Evolutionary conservation across 2,797 vertebrate genomes (phyloP).

Genomic region (Enteromius unitaeniatus): DNA sequence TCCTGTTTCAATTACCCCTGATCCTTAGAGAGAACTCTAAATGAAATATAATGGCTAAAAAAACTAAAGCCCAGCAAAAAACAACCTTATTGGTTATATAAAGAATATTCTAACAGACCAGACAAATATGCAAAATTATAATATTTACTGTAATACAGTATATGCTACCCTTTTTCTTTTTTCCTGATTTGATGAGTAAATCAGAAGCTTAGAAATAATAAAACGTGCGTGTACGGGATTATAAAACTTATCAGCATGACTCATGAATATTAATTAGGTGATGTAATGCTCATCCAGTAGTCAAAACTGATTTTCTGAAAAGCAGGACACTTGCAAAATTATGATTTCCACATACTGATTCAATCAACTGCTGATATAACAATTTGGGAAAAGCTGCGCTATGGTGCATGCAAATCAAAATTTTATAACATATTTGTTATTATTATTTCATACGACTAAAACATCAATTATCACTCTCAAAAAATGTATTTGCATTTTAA

Average conservation of each 20-base stretch:
- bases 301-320: conserved; percentile 13
- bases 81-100: not conserved
- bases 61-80: conserved; percentile 15
- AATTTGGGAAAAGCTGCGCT: not conserved
- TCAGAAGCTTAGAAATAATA: conserved; percentile 1
- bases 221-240: not conserved
- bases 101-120: conserved; percentile 6
- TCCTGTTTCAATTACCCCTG: conserved; percentile 51
- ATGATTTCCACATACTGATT: not conserved
- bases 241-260: not conserved
- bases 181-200: not conserved
- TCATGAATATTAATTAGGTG: conserved; percentile 25
- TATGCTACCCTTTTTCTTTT: not conserved
- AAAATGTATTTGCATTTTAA: not conserved
- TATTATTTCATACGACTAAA: not conserved
- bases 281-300: not conserved
- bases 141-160: not conserved
- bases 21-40: conserved; percentile 32
- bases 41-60: not conserved
- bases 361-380: not conserved
- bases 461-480: not conserved
- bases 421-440: not conserved
- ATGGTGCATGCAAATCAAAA: not conserved
- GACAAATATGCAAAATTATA: not conserved
- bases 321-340: not conserved